Evolutionary conservation across 2,888 invertebrate genomes (phyloP).

Genomic region (Eutolmus rufibarbis): DNA sequence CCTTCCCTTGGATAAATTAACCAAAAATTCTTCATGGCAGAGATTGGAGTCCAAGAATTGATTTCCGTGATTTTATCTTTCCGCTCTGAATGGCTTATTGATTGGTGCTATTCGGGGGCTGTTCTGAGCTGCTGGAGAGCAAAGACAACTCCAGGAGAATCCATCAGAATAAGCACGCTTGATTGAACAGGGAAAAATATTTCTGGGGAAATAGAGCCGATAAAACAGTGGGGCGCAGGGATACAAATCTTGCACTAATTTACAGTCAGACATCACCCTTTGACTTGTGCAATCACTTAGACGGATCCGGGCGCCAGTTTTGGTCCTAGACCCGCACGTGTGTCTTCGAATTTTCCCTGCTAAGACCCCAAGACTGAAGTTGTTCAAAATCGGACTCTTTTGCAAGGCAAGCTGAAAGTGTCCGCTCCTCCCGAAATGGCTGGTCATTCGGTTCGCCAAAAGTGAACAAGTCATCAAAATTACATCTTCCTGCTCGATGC

Average conservation of each 20-base stretch:
- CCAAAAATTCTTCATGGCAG: conserved; percentile 32
- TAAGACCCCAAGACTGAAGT: background rate
- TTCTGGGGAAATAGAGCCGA: conserved; percentile 18
- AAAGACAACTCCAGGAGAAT: conserved; percentile 29
- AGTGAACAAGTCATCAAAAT: conserved; percentile 40
- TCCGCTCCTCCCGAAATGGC: background rate
- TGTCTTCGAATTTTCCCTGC: background rate
- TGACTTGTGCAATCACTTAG: conserved; percentile 9
- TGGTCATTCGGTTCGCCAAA: conserved; percentile 23
- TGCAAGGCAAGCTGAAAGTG: conserved; percentile 16
- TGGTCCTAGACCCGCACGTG: background rate
- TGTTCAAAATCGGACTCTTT: background rate
- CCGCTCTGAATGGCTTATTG: conserved; percentile 37
- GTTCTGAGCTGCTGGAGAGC: background rate
- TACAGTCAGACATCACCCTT: conserved; percentile 15
- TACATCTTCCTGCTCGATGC: conserved; percentile 32
- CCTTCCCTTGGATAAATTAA: conserved; percentile 38
- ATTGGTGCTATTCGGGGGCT: conserved; percentile 28
- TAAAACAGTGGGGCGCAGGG: background rate
- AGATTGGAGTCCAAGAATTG: conserved; percentile 34
- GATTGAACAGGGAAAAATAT: conserved; percentile 34
- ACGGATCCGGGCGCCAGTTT: background rate
- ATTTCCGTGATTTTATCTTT: conserved; percentile 40
- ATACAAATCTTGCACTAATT: conserved; percentile 7
- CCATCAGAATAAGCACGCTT: conserved; percentile 37